A percentile compares a stretch with the other conserved stretches of the same genome.
Evolutionary conservation across 2,888 invertebrate genomes (phyloP).

Genomic region (Trichacis sp.): DNA sequence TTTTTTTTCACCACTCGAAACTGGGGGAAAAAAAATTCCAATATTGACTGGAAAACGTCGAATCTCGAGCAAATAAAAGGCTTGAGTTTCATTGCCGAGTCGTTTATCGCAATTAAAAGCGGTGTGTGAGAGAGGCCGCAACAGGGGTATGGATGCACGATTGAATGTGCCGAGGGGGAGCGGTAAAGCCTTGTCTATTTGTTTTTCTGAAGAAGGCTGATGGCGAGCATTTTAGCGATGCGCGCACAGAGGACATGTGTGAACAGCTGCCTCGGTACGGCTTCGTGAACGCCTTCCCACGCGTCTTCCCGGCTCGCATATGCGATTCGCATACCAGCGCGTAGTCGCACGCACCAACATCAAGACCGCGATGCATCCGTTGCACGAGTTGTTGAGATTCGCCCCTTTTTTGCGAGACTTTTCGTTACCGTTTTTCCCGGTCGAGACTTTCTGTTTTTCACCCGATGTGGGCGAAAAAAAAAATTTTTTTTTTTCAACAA

Average conservation of each 20-base stretch:
- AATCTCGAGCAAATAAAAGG: conserved; percentile 1
- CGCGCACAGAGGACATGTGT: conserved; percentile 57
- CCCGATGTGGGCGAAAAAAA: too few species aligned
- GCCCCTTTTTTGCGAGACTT: conserved; percentile 23
- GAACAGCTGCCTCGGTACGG: conserved; percentile 60
- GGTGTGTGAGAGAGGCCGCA: not conserved
- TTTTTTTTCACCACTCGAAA: too few species aligned
- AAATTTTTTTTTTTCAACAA: not conserved
- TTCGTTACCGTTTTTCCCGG: conserved; percentile 17
- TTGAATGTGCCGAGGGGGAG: conserved; percentile 22
- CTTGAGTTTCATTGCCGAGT: not conserved
- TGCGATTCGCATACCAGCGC: conserved; percentile 51
- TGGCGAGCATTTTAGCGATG: conserved; percentile 26
- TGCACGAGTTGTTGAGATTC: conserved; percentile 24
- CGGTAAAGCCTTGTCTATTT: conserved; percentile 26
- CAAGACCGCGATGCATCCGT: conserved; percentile 30
- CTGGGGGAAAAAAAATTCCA: not conserved
- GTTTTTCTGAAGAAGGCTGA: conserved; percentile 24
- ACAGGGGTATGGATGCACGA: not conserved
- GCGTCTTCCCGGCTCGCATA: conserved; percentile 57
- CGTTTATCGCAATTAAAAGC: conserved; percentile 1
- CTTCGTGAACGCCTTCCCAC: conserved; percentile 60
- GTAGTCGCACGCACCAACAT: conserved; percentile 39
- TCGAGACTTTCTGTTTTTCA: too few species aligned
- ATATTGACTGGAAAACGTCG: not conserved